Evolutionary conservation across 1,140 invertebrate species (phyloP).

Genomic region (Chlorops oryzae): DNA sequence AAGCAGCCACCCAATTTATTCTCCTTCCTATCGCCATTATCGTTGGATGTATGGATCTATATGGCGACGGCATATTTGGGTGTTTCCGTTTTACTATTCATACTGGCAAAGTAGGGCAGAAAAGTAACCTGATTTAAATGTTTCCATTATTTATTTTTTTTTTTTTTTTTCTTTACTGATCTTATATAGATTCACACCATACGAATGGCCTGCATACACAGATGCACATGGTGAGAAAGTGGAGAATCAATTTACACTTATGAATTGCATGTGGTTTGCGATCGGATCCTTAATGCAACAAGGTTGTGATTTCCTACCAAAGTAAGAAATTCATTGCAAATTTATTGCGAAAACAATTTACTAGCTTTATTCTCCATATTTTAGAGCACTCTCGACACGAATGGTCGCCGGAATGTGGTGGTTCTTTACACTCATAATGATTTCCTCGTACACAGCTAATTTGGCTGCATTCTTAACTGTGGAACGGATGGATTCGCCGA

Average conservation of each 20-base stretch:
- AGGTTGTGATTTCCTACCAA: slow-evolving; percentile 84
- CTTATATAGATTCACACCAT: slow-evolving; percentile 74
- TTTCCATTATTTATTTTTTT: too few relatives aligned
- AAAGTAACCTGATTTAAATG: too few relatives aligned
- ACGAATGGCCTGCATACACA: slow-evolving; percentile 87
- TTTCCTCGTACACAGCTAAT: slow-evolving; percentile 97
- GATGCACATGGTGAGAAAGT: slow-evolving; percentile 66
- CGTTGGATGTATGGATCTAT: slow-evolving; percentile 92
- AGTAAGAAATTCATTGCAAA: slow-evolving; percentile 54
- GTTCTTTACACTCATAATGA: slow-evolving; percentile 98
- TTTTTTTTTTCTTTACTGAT: too few relatives aligned
- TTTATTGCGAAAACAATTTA: background rate
- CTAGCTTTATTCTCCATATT: slow-evolving; percentile 21
- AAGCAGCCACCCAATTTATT: slow-evolving; percentile 88
- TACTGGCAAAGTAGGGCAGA: slow-evolving; percentile 84
- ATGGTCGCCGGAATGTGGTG: slow-evolving; percentile 94
- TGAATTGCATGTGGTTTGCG: slow-evolving; percentile 94
- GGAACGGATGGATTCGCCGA: slow-evolving; percentile 92
- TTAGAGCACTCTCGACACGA: slow-evolving; percentile 75
- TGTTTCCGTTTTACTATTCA: slow-evolving; percentile 87
- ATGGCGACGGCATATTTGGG: slow-evolving; percentile 91
- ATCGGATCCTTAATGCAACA: slow-evolving; percentile 91
- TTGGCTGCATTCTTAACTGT: slow-evolving; percentile 95
- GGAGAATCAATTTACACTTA: slow-evolving; percentile 87
- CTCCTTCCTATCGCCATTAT: slow-evolving; percentile 89